Percentiles rank a stretch among this genome's conserved stretches.
Conservation (phyloP, 2,113 vertebrate species). For the Hypocryptadius cinnamomeus region DNA sequence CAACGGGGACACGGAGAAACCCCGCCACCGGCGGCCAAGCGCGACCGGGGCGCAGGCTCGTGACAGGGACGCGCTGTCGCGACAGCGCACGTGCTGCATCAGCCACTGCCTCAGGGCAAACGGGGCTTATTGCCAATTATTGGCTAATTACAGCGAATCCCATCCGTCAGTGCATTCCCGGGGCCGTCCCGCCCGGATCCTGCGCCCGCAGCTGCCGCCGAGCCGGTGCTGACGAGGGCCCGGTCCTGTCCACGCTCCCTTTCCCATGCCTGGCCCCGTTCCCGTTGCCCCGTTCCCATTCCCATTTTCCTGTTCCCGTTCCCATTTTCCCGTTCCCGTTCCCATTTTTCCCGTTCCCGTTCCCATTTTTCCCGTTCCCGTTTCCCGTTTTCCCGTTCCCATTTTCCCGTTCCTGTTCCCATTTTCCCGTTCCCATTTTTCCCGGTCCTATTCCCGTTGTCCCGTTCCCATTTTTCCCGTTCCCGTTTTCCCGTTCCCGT, state of each 20-base stretch:
- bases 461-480: no score
- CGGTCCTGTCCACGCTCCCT: accelerated
- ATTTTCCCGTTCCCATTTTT: accelerated
- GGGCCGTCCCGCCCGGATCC: no score
- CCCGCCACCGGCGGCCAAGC: background rate
- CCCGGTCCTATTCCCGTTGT: background rate
- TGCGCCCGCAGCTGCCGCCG: background rate
- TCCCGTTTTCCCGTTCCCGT: background rate
- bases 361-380: no score
- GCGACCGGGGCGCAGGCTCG: background rate
- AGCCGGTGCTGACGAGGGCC: background rate
- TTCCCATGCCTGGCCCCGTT: no score
- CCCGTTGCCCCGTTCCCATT: accelerated
- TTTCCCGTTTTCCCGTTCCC: no score
- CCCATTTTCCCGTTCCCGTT: background rate
- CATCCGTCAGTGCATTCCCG: no score
- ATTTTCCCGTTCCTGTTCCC: background rate
- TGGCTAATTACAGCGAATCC: background rate
- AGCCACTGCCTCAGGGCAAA: accelerated
- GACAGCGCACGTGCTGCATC: background rate
- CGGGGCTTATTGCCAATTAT: no score
- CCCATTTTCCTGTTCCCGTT: no score
- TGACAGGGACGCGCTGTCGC: background rate
- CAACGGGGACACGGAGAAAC: no score
- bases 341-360: background rate